These are phyloP conservation scores for Ia io DNA, from an alignment of 2,113 vertebrate species.

Conservation along the genomic window DNA sequence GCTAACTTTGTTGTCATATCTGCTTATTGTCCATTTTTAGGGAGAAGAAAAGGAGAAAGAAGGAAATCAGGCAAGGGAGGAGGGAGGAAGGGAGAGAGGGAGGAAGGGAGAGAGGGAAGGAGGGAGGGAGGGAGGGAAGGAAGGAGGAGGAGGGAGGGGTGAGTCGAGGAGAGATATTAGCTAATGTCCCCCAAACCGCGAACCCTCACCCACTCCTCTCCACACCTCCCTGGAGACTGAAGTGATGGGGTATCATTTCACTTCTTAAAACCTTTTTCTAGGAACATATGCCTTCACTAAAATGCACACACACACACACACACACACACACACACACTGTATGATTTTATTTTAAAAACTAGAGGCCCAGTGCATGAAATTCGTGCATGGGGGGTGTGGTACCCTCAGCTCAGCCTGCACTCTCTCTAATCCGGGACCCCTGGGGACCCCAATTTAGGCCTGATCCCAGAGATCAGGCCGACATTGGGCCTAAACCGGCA, in stretches of 20 bases:
- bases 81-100: too few species aligned
- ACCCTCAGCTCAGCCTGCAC: too few species aligned
- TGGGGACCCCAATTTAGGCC: too few species aligned
- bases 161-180: background rate
- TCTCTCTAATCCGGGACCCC: too few species aligned
- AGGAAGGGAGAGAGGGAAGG: too few species aligned
- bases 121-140: too few species aligned
- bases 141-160: rapidly evolving
- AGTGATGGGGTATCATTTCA: background rate
- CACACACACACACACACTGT: background rate
- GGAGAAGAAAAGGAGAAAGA: background rate
- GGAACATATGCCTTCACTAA: background rate
- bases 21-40: background rate
- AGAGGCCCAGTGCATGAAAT: too few species aligned
- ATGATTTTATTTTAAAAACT: background rate
- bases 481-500: too few species aligned
- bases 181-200: background rate
- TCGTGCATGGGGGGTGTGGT: too few species aligned
- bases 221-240: background rate
- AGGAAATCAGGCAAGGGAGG: background rate
- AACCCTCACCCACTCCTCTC: background rate
- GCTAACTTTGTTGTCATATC: background rate
- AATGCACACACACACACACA: background rate
- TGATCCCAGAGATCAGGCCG: too few species aligned
- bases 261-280: background rate